Conservation (phyloP, 2,888 invertebrate species). For the Lacanobia wlatinum region DNA sequence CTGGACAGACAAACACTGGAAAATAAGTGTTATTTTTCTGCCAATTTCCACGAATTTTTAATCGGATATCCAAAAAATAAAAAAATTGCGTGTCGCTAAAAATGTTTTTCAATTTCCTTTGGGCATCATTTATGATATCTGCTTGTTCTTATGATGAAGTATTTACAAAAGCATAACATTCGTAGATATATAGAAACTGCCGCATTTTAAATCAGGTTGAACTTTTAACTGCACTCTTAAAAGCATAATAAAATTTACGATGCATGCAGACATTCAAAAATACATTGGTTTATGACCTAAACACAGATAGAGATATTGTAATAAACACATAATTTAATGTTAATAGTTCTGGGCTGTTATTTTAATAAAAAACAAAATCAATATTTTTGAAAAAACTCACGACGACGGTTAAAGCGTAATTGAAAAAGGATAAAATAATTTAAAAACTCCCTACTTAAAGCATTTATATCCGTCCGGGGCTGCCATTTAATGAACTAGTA, state of each 20-base stretch:
- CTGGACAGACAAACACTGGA: neutral
- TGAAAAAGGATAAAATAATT: too few relatives aligned
- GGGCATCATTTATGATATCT: neutral
- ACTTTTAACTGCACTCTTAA: conserved; percentile 67
- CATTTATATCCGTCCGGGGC: too few relatives aligned
- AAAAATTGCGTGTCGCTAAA: neutral
- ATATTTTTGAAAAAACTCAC: too few relatives aligned
- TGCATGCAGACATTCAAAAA: conserved; percentile 67
- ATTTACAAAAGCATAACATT: conserved; percentile 18
- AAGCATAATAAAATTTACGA: conserved; percentile 73
- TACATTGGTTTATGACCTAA: conserved; percentile 63
- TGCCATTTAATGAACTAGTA: too few relatives aligned
- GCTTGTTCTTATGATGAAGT: neutral
- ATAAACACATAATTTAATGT: conserved; percentile 29
- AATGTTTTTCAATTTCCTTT: neutral
- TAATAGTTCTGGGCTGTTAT: neutral
- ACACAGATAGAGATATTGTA: conserved; percentile 43
- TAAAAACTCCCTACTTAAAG: too few relatives aligned
- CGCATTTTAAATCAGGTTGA: conserved; percentile 64
- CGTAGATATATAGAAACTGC: conserved; percentile 15
- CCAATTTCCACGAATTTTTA: neutral
- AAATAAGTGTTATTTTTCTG: neutral
- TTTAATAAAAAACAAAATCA: too few relatives aligned
- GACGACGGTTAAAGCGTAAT: too few relatives aligned
- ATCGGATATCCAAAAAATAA: too few relatives aligned